These are phyloP conservation scores for Argyrosomus japonicus DNA, from an alignment of 2,113 vertebrate species.

Conservation along the genomic window DNA sequence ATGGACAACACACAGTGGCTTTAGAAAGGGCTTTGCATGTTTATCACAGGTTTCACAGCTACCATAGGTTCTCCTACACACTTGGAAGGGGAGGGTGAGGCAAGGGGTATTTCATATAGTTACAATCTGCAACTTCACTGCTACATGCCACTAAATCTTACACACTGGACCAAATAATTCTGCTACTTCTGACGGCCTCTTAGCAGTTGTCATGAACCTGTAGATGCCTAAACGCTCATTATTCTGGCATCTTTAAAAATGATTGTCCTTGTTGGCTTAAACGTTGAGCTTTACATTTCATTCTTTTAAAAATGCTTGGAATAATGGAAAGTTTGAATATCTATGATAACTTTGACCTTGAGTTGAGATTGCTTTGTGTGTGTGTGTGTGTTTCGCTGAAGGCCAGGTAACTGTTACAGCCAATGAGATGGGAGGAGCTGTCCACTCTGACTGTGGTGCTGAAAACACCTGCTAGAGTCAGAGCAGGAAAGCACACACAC, in stretches of 20 bases:
- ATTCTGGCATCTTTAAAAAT: background rate
- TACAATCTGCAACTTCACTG: too few species aligned
- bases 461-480: constrained; percentile 53
- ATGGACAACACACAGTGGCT: background rate
- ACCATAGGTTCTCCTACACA: too few species aligned
- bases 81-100: too few species aligned
- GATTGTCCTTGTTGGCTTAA: background rate
- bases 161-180: too few species aligned
- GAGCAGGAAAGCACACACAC: background rate
- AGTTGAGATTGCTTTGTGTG: background rate
- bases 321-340: background rate
- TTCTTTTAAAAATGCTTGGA: too few species aligned
- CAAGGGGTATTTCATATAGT: too few species aligned
- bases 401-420: constrained; percentile 13
- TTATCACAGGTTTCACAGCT: too few species aligned
- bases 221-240: background rate
- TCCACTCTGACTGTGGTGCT: constrained; percentile 72
- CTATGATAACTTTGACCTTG: background rate
- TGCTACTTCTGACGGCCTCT: background rate
- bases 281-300: background rate
- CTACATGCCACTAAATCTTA: too few species aligned
- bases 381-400: background rate
- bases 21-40: too few species aligned
- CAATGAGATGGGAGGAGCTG: constrained; percentile 59
- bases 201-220: background rate